Conservation (phyloP, 2,113 vertebrate genomes). For the Opisthocomus hoazin region DNA sequence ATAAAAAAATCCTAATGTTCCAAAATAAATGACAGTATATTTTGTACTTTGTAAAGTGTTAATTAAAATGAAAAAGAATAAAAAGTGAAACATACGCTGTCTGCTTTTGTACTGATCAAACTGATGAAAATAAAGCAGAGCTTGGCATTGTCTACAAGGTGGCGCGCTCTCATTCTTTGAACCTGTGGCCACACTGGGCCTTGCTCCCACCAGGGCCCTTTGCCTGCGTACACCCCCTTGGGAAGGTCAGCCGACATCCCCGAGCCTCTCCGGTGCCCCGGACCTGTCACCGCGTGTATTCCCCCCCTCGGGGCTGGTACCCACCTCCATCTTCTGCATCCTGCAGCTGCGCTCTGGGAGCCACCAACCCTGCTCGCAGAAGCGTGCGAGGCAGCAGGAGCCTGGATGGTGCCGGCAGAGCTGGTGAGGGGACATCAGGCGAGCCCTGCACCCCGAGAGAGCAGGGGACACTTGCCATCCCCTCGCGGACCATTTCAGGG, state of each 20-base stretch:
- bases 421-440: not conserved
- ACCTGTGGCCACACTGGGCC: rapidly evolving
- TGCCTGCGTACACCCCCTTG: rapidly evolving
- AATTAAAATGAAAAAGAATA: constrained; percentile 66
- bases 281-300: rapidly evolving
- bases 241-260: not conserved
- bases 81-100: constrained; percentile 3
- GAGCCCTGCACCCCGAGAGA: not conserved
- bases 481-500: rapidly evolving
- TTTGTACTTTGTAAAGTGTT: constrained; percentile 81
- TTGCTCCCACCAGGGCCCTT: not conserved
- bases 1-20: constrained; percentile 58
- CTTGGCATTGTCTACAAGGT: not conserved
- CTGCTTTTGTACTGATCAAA: constrained; percentile 54
- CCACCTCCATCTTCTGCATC: not conserved
- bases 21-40: constrained; percentile 76
- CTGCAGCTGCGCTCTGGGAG: not conserved
- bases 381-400: rapidly evolving
- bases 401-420: not conserved
- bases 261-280: not conserved
- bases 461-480: not conserved
- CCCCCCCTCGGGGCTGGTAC: no score
- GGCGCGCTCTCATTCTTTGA: no score
- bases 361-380: not conserved
- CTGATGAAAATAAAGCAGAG: constrained; percentile 52